These are phyloP conservation scores for Nansenia antarctica DNA, from an alignment of 2,113 vertebrate genomes.

Conservation along the genomic window DNA sequence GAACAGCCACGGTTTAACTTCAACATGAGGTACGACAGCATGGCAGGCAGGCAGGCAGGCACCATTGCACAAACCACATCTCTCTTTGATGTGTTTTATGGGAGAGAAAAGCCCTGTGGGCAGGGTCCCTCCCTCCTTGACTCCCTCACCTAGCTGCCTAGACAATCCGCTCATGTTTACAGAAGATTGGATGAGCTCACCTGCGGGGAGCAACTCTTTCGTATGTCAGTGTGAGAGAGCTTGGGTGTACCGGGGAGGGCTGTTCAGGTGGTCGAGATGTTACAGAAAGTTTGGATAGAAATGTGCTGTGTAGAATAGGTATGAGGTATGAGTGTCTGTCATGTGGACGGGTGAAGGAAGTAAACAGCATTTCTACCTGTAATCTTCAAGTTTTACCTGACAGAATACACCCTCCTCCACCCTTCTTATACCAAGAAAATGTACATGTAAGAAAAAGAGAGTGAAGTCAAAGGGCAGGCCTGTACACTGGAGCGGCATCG, in stretches of 20 bases:
- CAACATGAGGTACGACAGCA: conserved; percentile 50
- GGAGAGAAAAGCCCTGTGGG: conserved; percentile 59
- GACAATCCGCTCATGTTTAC: conserved; percentile 7
- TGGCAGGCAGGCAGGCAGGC: too few species aligned
- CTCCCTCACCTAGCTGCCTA: background rate
- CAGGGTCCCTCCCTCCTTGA: conserved; percentile 40
- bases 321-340: too few species aligned
- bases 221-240: conserved; percentile 28
- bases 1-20: conserved; percentile 48
- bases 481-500: conserved; percentile 1
- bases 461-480: conserved; percentile 37
- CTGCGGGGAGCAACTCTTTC: conserved; percentile 8
- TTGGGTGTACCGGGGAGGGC: conserved; percentile 32
- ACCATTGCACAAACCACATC: conserved; percentile 55
- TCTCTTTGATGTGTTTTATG: conserved; percentile 64
- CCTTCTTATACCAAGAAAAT: conserved; percentile 44
- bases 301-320: too few species aligned
- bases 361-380: too few species aligned
- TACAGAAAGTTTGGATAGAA: too few species aligned
- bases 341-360: too few species aligned
- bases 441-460: conserved; percentile 34
- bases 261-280: too few species aligned
- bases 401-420: too few species aligned
- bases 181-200: conserved; percentile 43
- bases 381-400: too few species aligned